A percentile compares a stretch with the other conserved stretches of the same genome.
Evolutionary conservation across 1,140 invertebrate species (phyloP).

Genomic region (Steinernema feltiae): DNA sequence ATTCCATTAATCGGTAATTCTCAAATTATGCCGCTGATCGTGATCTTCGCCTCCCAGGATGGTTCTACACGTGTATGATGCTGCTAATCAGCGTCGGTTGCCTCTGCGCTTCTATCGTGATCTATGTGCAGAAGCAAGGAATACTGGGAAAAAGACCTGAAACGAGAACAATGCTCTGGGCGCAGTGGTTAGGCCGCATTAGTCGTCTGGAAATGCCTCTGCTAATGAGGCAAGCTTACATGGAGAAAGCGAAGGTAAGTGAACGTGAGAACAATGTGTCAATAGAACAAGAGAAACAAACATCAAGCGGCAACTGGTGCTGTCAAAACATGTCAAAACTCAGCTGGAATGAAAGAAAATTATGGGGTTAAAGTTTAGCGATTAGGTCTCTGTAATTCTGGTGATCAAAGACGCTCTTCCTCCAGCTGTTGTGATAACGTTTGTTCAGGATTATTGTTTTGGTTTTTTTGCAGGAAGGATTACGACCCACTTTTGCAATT

Average conservation of each 20-base stretch:
- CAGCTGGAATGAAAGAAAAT: too few species aligned
- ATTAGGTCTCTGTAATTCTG: not conserved
- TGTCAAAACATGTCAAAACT: too few species aligned
- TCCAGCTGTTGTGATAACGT: not conserved
- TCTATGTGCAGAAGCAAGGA: slow-evolving; percentile 11
- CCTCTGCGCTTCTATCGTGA: slow-evolving; percentile 19
- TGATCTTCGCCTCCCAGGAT: slow-evolving; percentile 18
- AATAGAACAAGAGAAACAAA: too few species aligned
- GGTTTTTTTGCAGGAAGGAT: too few species aligned
- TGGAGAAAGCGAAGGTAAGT: slow-evolving; percentile 21
- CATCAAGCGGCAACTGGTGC: too few species aligned
- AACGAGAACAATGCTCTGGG: slow-evolving; percentile 22
- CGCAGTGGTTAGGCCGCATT: not conserved
- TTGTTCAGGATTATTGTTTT: too few species aligned
- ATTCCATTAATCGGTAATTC: slow-evolving; percentile 17
- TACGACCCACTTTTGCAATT: too few species aligned
- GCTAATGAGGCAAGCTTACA: slow-evolving; percentile 48
- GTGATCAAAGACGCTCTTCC: not conserved
- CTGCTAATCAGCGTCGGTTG: slow-evolving; percentile 19
- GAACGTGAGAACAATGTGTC: not conserved
- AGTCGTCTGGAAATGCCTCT: slow-evolving; percentile 49
- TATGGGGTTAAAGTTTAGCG: too few species aligned
- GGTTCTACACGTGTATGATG: slow-evolving; percentile 28
- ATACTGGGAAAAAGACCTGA: slow-evolving; percentile 31
- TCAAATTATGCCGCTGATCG: not conserved